Evolutionary conservation across 1,140 invertebrate species (phyloP).

Genomic region (Colletes gigas): DNA sequence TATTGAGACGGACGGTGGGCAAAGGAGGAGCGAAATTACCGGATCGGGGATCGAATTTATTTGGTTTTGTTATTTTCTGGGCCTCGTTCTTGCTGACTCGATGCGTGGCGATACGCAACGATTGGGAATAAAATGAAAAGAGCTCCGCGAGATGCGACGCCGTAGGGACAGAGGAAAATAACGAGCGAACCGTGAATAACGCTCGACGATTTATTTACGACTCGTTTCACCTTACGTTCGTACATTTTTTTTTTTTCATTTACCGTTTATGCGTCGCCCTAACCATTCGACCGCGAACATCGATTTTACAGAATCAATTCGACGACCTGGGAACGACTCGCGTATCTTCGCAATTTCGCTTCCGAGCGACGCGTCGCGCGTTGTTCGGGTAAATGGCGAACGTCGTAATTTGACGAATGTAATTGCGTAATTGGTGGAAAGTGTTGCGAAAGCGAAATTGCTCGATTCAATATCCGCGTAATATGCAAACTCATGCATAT

Average conservation of each 20-base stretch:
- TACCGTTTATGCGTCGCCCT: neutral
- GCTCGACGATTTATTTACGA: conserved; percentile 24
- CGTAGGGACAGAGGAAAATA: neutral
- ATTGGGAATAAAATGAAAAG: neutral
- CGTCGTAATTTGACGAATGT: too few relatives aligned
- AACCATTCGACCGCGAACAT: neutral
- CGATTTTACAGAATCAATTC: conserved; percentile 2
- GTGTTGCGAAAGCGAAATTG: too few relatives aligned
- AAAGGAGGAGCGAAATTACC: neutral
- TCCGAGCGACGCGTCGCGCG: neutral
- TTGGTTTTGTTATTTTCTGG: conserved; percentile 23
- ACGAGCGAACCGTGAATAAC: conserved; percentile 20
- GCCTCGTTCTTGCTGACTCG: neutral
- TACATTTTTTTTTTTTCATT: neutral
- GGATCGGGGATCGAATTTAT: neutral
- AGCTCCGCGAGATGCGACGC: neutral
- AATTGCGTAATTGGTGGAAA: too few relatives aligned
- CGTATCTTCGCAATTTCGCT: neutral
- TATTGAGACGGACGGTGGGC: too few relatives aligned
- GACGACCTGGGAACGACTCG: neutral
- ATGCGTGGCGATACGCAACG: neutral
- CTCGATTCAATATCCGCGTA: too few relatives aligned
- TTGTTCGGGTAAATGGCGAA: neutral
- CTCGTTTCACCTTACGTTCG: conserved; percentile 23
- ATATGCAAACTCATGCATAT: too few relatives aligned